phyloP scores from a whole-genome alignment of 2,797 vertebrate species.

The Pristis pectinata region DNA sequence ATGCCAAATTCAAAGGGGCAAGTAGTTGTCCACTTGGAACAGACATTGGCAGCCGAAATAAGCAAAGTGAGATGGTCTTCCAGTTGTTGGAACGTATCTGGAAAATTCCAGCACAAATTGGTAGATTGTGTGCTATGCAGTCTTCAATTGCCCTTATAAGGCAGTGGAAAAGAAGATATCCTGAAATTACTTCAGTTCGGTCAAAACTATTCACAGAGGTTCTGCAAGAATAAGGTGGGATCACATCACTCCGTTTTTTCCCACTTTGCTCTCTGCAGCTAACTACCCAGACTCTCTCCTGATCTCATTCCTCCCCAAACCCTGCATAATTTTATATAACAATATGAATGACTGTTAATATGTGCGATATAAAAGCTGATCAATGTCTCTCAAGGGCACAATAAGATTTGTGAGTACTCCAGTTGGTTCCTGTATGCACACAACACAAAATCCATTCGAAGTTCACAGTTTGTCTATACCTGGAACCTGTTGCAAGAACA shows the following conservation, averaged over 20 bases:
- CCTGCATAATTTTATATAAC: neutral
- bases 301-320: neutral
- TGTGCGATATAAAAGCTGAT: neutral
- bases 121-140: no score
- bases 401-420: neutral
- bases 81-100: no score
- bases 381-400: neutral
- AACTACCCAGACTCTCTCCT: neutral
- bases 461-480: neutral
- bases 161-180: neutral
- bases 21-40: no score
- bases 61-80: no score
- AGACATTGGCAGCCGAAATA: no score
- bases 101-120: no score
- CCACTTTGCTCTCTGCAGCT: neutral
- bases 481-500: neutral
- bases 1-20: no score
- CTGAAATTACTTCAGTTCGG: no score
- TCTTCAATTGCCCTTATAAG: no score
- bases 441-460: neutral
- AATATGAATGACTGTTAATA: neutral
- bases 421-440: neutral
- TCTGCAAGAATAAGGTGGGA: neutral
- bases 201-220: neutral
- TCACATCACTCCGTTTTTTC: neutral